Percentiles rank a stretch among this genome's conserved stretches.
phyloP scores from a whole-genome alignment of 1,140 invertebrate genomes.

The Phymorhynchus buccinoides region DNA sequence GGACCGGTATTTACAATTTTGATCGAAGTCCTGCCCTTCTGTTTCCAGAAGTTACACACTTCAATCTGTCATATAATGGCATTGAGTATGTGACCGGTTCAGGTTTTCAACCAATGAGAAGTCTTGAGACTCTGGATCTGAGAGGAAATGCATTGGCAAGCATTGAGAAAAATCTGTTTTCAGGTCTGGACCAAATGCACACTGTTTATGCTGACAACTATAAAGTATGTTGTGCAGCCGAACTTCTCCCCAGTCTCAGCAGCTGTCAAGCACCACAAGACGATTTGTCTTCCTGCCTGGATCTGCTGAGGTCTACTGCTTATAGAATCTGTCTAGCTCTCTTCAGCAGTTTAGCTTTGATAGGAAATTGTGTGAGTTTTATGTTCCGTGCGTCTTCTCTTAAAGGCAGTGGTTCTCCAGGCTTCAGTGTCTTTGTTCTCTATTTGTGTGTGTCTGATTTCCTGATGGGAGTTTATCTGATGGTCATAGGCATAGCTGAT shows the following conservation, averaged over 20 bases:
- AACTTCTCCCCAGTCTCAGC: not conserved
- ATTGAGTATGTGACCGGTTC: not conserved
- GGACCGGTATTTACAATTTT: not conserved
- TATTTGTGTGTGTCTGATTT: constrained; percentile 4
- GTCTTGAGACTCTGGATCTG: not conserved
- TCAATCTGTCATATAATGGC: not conserved
- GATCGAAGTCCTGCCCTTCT: not conserved
- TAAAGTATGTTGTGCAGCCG: not conserved
- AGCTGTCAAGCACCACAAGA: not conserved
- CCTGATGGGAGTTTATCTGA: not conserved
- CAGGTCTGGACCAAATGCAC: not conserved
- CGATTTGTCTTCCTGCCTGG: not conserved
- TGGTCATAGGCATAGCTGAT: not conserved
- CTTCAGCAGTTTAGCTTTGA: not conserved
- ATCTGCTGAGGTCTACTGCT: not conserved
- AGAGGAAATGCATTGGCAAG: not conserved
- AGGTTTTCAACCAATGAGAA: not conserved
- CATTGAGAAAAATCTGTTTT: not conserved
- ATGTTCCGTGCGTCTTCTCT: not conserved
- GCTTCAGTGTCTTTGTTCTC: constrained; percentile 3
- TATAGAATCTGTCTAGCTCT: not conserved
- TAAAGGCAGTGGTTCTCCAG: not conserved
- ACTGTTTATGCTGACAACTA: constrained; percentile 6
- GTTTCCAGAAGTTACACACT: not conserved
- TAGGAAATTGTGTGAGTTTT: not conserved